These are phyloP conservation scores for Enteromius viviparus DNA, from an alignment of 2,797 vertebrate genomes.

Conservation along the genomic window DNA sequence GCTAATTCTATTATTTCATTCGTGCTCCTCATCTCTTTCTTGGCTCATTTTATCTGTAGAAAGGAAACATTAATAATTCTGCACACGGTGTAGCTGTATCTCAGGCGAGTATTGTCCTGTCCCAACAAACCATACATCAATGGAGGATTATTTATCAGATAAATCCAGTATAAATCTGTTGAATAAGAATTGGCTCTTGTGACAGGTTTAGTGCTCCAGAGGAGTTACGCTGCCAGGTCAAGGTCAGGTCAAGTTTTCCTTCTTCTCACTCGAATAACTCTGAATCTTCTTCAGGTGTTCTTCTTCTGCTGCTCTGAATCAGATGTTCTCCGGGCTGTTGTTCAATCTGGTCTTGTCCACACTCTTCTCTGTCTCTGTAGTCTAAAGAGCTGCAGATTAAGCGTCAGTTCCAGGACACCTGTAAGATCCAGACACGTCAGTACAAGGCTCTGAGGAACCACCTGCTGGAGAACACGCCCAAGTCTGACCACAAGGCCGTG, in stretches of 20 bases:
- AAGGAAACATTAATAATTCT: no score
- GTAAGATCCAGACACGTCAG: conserved; percentile 94
- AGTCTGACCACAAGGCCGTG: conserved; percentile 91
- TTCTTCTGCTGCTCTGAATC: background rate
- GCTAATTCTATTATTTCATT: no score
- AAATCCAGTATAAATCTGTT: no score
- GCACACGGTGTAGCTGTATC: no score
- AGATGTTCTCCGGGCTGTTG: conserved; percentile 35
- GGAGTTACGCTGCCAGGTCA: background rate
- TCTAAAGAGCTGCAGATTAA: conserved; percentile 96
- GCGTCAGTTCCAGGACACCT: conserved; percentile 96
- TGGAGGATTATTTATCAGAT: background rate
- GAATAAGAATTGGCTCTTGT: background rate
- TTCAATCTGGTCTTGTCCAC: conserved; percentile 58
- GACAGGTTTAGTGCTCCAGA: background rate
- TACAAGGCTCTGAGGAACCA: conserved; percentile 93
- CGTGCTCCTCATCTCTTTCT: no score
- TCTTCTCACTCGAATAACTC: background rate
- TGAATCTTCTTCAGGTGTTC: background rate
- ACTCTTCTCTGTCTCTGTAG: conserved; percentile 69
- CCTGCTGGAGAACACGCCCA: conserved; percentile 91
- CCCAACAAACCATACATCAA: background rate
- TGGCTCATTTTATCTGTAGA: no score
- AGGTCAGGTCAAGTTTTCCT: background rate
- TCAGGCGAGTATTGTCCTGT: background rate